Evolutionary conservation across 2,113 vertebrate species (phyloP), one percentile per base, ranked within the genome.

Genomic region (Callopanchax toddi): DNA sequence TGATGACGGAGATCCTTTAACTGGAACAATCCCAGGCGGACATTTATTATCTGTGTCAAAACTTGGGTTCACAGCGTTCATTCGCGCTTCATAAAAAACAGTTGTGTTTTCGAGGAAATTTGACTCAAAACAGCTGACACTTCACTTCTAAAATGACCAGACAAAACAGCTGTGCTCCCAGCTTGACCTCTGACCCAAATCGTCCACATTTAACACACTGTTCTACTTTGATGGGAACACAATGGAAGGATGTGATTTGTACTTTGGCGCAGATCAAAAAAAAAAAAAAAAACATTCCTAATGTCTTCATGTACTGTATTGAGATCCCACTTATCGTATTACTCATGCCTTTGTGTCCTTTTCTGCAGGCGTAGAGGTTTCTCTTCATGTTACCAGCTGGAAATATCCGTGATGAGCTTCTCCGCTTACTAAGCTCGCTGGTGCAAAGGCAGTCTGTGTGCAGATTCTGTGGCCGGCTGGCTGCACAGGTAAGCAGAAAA

Each of bases 401-500:
- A 90, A 86, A 89, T 78, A 87, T 85, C 78, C 70, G 80, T 43
- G 71, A 82, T 70, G 78, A 84, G 78, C 70, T 61, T 81, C 81
- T 87, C 79, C 25, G 61, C 74, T 88, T 85, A 86, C 83, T 74
- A 60, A 86, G 75, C 66, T 67, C 20, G 40, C 71, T 18, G 36
- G 58, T 77, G 86, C 74, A 78, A 75, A 84, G 84, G 76, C 77
- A 75, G 85, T 83, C 72, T 78, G 84, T 78, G 79, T 78, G 79
- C 76, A 83, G 83, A 84, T 86, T 70, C 79, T 70, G 82, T 84
- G 82, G 81, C 79, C 54, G 81, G 50, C 70, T 66, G 78, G 76
- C 86, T 87, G 86, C 87, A 84, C 87, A 89, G 89, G 89, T 90
- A 88, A 90, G 87, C 87, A 88, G 74, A 89, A 89, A 86, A 90